phyloP scores from a whole-genome alignment of 2,113 vertebrate genomes.

The Motacilla tschutschensis region DNA sequence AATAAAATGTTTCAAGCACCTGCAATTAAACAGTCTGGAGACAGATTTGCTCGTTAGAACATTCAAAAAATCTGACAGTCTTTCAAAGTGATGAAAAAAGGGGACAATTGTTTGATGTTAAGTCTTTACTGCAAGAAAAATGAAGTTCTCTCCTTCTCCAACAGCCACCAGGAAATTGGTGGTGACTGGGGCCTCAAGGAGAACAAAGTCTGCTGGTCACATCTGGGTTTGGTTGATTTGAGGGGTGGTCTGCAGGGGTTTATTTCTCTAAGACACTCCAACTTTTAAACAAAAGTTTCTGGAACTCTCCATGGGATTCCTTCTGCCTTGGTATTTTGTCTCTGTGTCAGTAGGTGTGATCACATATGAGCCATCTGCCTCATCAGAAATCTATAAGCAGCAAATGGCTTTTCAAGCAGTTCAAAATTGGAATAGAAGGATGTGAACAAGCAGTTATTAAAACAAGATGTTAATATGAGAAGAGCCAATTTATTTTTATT shows the following conservation, averaged over 20 bases:
- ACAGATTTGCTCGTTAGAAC: slow-evolving; percentile 6
- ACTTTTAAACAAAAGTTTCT: neutral
- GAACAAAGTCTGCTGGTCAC: neutral
- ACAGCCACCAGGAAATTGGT: neutral
- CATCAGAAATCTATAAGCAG: slow-evolving; percentile 58
- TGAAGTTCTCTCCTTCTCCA: neutral
- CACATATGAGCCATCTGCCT: slow-evolving; percentile 68
- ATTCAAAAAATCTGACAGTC: slow-evolving; percentile 7
- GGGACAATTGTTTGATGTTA: neutral
- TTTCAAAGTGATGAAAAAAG: neutral
- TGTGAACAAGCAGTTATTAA: slow-evolving; percentile 65
- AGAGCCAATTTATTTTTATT: slow-evolving; percentile 41
- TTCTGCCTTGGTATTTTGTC: slow-evolving; percentile 53
- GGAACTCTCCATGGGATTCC: slow-evolving; percentile 9
- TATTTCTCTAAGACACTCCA: neutral
- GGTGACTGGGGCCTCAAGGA: neutral
- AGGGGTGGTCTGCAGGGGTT: neutral
- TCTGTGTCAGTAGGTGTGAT: slow-evolving; percentile 66
- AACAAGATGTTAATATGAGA: slow-evolving; percentile 51
- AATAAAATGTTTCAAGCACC: slow-evolving; percentile 26
- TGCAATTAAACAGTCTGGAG: slow-evolving; percentile 44
- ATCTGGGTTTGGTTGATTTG: neutral
- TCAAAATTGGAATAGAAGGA: slow-evolving; percentile 56
- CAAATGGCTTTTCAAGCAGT: slow-evolving; percentile 57
- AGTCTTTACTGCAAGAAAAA: neutral